A percentile compares a stretch with the other conserved stretches of the same genome.
Conservation (phyloP, 1,140 invertebrate species). For the Meloidogyne floridensis region DNA sequence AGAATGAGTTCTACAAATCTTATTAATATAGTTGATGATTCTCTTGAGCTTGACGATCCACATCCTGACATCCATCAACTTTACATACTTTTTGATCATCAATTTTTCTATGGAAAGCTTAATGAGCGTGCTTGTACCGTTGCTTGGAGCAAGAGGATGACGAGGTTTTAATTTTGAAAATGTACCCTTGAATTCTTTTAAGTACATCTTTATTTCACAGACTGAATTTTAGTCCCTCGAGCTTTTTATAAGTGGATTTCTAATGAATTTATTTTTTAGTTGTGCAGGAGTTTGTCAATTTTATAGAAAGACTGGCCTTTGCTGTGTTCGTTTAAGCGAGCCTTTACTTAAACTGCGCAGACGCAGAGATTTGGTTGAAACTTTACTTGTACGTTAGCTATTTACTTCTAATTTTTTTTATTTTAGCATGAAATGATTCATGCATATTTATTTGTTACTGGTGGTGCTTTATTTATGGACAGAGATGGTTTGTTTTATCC, state of each 20-base stretch:
- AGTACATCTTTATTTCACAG: background rate
- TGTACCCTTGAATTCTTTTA: background rate
- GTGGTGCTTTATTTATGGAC: slow-evolving; percentile 55
- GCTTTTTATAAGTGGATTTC: background rate
- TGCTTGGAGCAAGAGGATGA: slow-evolving; percentile 94
- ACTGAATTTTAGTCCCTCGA: background rate
- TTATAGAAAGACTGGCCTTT: slow-evolving; percentile 76
- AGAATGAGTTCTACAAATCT: background rate
- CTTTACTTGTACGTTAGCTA: slow-evolving; percentile 76
- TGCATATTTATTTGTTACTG: slow-evolving; percentile 87
- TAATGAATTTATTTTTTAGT: slow-evolving; percentile 66
- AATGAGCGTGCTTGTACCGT: slow-evolving; percentile 75
- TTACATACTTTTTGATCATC: slow-evolving; percentile 82
- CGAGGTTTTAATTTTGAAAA: slow-evolving; percentile 67
- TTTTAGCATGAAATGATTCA: slow-evolving; percentile 97
- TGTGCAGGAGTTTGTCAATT: slow-evolving; percentile 83
- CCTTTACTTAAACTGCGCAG: slow-evolving; percentile 87
- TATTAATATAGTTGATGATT: slow-evolving; percentile 67
- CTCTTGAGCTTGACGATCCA: slow-evolving; percentile 84
- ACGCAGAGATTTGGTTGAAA: slow-evolving; percentile 89
- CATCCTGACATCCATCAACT: slow-evolving; percentile 84
- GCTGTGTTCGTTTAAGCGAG: slow-evolving; percentile 78
- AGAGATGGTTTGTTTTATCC: slow-evolving; percentile 33
- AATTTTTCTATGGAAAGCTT: slow-evolving; percentile 81
- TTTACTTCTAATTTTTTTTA: background rate